phyloP scores from a whole-genome alignment of 2,797 vertebrate genomes.

The Masticophis lateralis region DNA sequence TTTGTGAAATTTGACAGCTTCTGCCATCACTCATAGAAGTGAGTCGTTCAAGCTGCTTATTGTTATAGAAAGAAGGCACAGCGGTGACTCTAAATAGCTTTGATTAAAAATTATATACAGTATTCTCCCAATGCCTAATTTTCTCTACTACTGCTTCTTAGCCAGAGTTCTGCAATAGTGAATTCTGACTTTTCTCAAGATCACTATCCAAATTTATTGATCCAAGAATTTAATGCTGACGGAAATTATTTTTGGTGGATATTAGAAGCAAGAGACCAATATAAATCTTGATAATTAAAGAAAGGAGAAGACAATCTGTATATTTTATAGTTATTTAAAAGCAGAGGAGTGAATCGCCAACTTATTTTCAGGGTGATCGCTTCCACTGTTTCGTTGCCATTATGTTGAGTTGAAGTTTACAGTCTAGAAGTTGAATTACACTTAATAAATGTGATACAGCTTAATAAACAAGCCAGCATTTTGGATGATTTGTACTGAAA shows the following conservation, averaged over 20 bases:
- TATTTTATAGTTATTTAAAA: constrained; percentile 47
- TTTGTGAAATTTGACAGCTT: neutral
- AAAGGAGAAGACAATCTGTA: constrained; percentile 47
- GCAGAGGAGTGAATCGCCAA: neutral
- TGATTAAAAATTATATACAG: constrained; percentile 34
- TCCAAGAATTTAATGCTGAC: constrained; percentile 51
- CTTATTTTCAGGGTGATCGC: constrained; percentile 35
- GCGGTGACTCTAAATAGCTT: constrained; percentile 12
- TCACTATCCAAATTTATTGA: constrained; percentile 56
- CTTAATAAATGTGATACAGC: constrained; percentile 24
- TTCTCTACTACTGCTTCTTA: constrained; percentile 43
- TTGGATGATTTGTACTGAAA: neutral
- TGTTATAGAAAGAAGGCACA: neutral
- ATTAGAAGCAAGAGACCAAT: constrained; percentile 47
- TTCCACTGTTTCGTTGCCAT: constrained; percentile 32
- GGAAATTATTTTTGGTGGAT: constrained; percentile 51
- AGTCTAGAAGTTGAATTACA: constrained; percentile 15
- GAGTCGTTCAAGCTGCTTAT: constrained; percentile 7
- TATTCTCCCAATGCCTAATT: constrained; percentile 26
- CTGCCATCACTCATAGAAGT: neutral
- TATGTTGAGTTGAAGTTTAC: constrained; percentile 22
- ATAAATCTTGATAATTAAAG: constrained; percentile 60
- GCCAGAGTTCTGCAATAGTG: constrained; percentile 21
- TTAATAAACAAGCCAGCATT: neutral
- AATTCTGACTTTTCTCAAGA: constrained; percentile 44